These are phyloP conservation scores for Dioctria linearis DNA, from an alignment of 2,888 invertebrate genomes.

Conservation along the genomic window DNA sequence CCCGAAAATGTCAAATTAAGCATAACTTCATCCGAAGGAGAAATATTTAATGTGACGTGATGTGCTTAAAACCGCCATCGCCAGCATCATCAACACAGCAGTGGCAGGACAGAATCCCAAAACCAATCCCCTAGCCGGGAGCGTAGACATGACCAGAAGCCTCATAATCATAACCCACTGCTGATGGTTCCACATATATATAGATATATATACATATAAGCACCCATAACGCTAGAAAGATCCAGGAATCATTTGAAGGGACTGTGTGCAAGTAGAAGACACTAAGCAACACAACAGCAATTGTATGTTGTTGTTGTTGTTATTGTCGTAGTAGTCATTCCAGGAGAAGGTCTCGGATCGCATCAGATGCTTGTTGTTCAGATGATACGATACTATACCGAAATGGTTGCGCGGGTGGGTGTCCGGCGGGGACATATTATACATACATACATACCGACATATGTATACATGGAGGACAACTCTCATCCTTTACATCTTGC, in stretches of 20 bases:
- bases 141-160: slow-evolving; percentile 48
- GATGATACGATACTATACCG: neutral
- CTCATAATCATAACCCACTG: slow-evolving; percentile 48
- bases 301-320: neutral
- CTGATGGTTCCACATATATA: neutral
- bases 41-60: slow-evolving; percentile 52
- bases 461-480: neutral
- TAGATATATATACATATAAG: neutral
- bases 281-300: neutral
- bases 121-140: slow-evolving; percentile 1
- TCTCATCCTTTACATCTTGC: slow-evolving; percentile 19
- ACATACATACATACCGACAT: no score
- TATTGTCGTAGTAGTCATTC: neutral
- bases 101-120: slow-evolving; percentile 18
- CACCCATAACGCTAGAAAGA: slow-evolving; percentile 50
- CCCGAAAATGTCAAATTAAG: slow-evolving; percentile 54
- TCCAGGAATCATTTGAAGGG: slow-evolving; percentile 34
- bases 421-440: no score
- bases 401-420: neutral
- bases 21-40: slow-evolving; percentile 53
- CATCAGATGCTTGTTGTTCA: slow-evolving; percentile 41
- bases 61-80: slow-evolving; percentile 54
- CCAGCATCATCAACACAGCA: slow-evolving; percentile 47
- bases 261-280: slow-evolving; percentile 43
- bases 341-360: slow-evolving; percentile 7